Percentiles rank a stretch among this genome's conserved stretches.
Conservation (phyloP, 2,797 vertebrate species). For the Pangasius mekongensis region DNA sequence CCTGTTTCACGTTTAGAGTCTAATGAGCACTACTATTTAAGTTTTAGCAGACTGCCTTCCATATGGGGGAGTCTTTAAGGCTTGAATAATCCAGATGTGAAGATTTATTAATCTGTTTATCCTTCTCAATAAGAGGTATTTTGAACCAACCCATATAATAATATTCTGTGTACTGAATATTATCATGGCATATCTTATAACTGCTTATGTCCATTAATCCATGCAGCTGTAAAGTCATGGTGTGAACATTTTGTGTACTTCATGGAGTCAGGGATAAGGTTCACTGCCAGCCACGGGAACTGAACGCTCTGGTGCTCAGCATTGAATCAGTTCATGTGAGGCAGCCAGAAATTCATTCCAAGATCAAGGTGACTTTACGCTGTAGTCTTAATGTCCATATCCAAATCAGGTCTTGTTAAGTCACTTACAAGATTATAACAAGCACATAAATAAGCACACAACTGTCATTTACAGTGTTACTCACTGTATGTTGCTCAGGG, state of each 20-base stretch:
- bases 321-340: background rate
- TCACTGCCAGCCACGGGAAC: background rate
- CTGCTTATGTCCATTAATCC: background rate
- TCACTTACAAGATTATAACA: background rate
- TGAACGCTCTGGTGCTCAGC: background rate
- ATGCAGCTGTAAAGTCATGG: background rate
- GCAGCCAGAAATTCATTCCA: background rate
- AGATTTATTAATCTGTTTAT: background rate
- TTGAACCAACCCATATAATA: background rate
- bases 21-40: too few relatives aligned
- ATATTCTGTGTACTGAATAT: background rate
- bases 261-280: background rate
- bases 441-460: background rate
- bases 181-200: background rate
- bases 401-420: background rate
- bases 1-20: too few relatives aligned
- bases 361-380: background rate
- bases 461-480: constrained; percentile 42
- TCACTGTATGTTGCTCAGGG: constrained; percentile 62
- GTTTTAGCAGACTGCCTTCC: too few relatives aligned
- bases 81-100: background rate
- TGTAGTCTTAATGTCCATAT: background rate
- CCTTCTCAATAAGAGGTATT: background rate
- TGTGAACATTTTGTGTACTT: background rate
- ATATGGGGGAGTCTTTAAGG: background rate